These are phyloP conservation scores for Araneus ventricosus DNA, from an alignment of 1,140 invertebrate genomes.

Conservation along the genomic window DNA sequence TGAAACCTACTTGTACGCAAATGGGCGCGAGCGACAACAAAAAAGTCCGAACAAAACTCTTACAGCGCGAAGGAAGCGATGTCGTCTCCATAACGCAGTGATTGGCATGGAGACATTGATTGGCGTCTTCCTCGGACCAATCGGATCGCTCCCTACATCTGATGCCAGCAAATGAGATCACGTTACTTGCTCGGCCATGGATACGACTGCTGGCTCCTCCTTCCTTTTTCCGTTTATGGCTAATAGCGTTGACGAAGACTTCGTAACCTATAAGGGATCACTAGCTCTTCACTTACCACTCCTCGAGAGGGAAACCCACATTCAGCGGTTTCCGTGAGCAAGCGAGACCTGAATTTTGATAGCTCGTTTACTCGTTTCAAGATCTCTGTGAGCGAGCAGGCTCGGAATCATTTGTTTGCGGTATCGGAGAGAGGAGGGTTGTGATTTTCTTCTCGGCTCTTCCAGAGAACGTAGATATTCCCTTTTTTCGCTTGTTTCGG, in stretches of 20 bases:
- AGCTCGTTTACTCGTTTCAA: neutral
- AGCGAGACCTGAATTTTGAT: slow-evolving; percentile 65
- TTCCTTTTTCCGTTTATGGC: slow-evolving; percentile 55
- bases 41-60: slow-evolving; percentile 40
- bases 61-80: slow-evolving; percentile 25
- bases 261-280: slow-evolving; percentile 74
- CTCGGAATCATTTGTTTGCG: slow-evolving; percentile 29
- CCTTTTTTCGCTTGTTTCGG: neutral
- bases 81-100: slow-evolving; percentile 72
- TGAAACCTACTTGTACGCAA: neutral
- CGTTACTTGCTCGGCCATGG: slow-evolving; percentile 73
- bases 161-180: slow-evolving; percentile 75
- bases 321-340: slow-evolving; percentile 12
- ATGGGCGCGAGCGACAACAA: neutral
- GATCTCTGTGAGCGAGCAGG: neutral
- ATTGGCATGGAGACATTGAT: slow-evolving; percentile 75
- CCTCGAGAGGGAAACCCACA: slow-evolving; percentile 52
- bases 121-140: slow-evolving; percentile 67
- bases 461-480: neutral
- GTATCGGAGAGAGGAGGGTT: neutral
- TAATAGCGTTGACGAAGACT: slow-evolving; percentile 53
- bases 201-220: slow-evolving; percentile 60
- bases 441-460: neutral
- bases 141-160: slow-evolving; percentile 52
- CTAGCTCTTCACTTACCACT: slow-evolving; percentile 67